Conservation (phyloP, 2,888 invertebrate genomes). For the Dugesia japonica region DNA sequence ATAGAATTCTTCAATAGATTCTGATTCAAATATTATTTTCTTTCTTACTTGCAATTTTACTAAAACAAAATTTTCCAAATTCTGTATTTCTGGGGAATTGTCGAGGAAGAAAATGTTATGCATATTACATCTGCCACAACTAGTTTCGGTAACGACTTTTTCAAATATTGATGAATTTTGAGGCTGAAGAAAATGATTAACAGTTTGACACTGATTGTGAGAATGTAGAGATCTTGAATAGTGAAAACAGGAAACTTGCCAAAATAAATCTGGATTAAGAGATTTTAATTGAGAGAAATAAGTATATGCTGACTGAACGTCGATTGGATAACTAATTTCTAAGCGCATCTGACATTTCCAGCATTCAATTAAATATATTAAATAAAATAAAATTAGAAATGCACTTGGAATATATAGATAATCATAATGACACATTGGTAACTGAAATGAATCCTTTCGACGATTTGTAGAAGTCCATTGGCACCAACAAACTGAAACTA, state of each 20-base stretch:
- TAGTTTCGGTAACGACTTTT: slow-evolving; percentile 5
- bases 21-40: background rate
- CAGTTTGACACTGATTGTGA: background rate
- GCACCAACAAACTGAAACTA: slow-evolving; percentile 16
- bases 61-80: background rate
- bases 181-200: background rate
- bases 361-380: slow-evolving; percentile 24
- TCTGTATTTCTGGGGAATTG: background rate
- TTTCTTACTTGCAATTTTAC: slow-evolving; percentile 14
- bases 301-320: slow-evolving; percentile 17
- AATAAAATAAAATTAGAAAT: slow-evolving; percentile 20
- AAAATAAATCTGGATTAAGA: background rate
- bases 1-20: background rate
- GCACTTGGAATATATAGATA: slow-evolving; percentile 22
- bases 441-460: background rate
- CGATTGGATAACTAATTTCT: slow-evolving; percentile 9
- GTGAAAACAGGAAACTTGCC: slow-evolving; percentile 9
- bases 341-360: slow-evolving; percentile 20
- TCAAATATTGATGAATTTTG: background rate
- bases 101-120: background rate
- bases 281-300: background rate
- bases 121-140: background rate
- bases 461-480: background rate
- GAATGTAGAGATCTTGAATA: background rate
- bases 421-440: slow-evolving; percentile 11